Evolutionary conservation across 2,113 vertebrate species (phyloP).

Genomic region (Nothoprocta perdicaria): DNA sequence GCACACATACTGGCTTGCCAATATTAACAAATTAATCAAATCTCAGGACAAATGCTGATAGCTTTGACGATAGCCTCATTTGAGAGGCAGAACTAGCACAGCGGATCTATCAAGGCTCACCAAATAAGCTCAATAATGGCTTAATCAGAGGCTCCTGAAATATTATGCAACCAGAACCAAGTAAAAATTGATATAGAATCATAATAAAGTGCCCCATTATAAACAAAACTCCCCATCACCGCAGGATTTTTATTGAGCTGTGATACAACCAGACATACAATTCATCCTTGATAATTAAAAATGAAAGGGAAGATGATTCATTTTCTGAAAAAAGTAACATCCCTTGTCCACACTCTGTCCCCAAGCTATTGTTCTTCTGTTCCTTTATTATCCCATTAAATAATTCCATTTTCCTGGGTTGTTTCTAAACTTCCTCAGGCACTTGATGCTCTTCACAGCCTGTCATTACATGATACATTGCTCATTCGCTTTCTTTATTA

Average conservation of each 20-base stretch:
- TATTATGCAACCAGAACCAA: slow-evolving; percentile 4
- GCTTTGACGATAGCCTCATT: neutral
- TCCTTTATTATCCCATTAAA: neutral
- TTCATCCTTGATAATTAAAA: neutral
- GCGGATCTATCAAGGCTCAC: neutral
- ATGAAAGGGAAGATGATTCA: neutral
- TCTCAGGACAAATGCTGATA: neutral
- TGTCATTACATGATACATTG: neutral
- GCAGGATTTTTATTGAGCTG: neutral
- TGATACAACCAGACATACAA: neutral
- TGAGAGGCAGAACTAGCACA: neutral
- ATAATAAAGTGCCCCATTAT: neutral
- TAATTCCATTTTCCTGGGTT: neutral
- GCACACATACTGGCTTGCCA: neutral
- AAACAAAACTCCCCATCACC: neutral
- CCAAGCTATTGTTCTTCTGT: neutral
- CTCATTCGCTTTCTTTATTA: neutral
- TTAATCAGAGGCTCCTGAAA: slow-evolving; percentile 12
- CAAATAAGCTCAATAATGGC: slow-evolving; percentile 33
- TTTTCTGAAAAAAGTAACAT: neutral
- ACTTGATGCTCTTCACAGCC: neutral
- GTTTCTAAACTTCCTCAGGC: neutral
- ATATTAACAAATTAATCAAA: neutral
- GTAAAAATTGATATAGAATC: neutral
- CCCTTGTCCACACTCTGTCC: neutral